Evolutionary conservation across 1,140 invertebrate species (phyloP).

Genomic region (Platorchestia sp.): DNA sequence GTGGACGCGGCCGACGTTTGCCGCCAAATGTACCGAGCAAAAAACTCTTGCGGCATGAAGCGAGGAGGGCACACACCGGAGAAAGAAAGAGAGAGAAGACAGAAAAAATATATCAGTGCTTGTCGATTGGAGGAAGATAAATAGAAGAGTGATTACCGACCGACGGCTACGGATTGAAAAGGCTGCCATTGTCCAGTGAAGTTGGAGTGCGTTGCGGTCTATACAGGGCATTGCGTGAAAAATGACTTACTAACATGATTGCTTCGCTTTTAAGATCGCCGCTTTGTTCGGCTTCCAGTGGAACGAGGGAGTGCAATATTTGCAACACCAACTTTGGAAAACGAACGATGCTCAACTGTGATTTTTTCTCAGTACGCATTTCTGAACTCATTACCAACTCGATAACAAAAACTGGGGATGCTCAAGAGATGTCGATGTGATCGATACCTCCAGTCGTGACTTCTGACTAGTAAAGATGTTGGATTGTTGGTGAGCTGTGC

Average conservation of each 20-base stretch:
- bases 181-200: constrained; percentile 44
- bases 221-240: constrained; percentile 28
- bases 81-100: background rate
- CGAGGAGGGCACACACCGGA: background rate
- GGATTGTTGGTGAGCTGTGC: background rate
- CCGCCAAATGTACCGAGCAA: constrained; percentile 46
- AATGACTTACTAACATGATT: constrained; percentile 38
- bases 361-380: background rate
- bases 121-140: constrained; percentile 55
- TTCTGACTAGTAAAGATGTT: background rate
- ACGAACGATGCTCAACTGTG: background rate
- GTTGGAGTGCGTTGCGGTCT: constrained; percentile 10
- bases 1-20: constrained; percentile 30
- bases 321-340: background rate
- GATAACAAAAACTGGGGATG: background rate
- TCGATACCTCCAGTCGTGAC: background rate
- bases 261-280: background rate
- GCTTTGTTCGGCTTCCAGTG: constrained; percentile 32
- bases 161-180: constrained; percentile 46
- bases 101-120: constrained; percentile 48
- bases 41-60: constrained; percentile 50
- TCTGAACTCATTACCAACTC: background rate
- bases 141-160: constrained; percentile 49
- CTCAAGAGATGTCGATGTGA: background rate
- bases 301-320: background rate